Evolutionary conservation across 2,888 invertebrate genomes (phyloP).

Genomic region (Ennomos fuscantarius): DNA sequence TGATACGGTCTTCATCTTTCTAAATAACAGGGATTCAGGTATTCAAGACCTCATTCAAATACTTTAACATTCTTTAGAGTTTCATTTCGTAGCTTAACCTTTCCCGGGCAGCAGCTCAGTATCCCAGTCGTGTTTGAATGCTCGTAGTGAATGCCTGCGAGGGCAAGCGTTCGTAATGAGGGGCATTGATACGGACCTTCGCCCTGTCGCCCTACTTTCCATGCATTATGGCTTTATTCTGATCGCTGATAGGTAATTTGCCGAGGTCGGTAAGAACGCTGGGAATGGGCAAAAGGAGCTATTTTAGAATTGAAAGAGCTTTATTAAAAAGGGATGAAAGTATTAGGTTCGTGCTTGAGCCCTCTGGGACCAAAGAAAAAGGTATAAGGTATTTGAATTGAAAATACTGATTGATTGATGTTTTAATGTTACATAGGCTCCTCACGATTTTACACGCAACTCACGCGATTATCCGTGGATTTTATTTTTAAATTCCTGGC

Average conservation of each 20-base stretch:
- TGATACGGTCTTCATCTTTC: too few relatives aligned
- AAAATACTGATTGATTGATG: conserved; percentile 7
- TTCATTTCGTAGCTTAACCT: conserved; percentile 2
- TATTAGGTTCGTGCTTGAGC: conserved; percentile 1
- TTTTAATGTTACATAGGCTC: background rate
- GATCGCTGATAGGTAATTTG: conserved; percentile 40
- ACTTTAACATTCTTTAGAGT: too few relatives aligned
- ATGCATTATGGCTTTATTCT: conserved; percentile 50
- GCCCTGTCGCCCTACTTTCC: conserved; percentile 47
- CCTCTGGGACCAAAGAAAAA: conserved; percentile 4
- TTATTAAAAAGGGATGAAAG: conserved; percentile 22
- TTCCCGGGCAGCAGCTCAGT: conserved; percentile 13
- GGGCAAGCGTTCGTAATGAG: conserved; percentile 47
- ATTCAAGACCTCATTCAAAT: conserved; percentile 4
- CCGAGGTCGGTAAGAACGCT: conserved; percentile 25
- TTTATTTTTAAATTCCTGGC: too few relatives aligned
- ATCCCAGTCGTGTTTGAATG: conserved; percentile 38
- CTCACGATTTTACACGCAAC: too few relatives aligned
- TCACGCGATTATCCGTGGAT: too few relatives aligned
- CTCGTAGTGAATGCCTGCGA: conserved; percentile 33
- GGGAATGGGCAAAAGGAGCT: conserved; percentile 24
- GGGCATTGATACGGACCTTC: conserved; percentile 43
- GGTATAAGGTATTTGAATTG: conserved; percentile 27
- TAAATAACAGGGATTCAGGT: too few relatives aligned
- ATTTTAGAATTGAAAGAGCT: conserved; percentile 29